Percentiles rank a stretch among this genome's conserved stretches.
Evolutionary conservation across 2,888 invertebrate species (phyloP).

Genomic region (Hirtodrosophila cameraria): DNA sequence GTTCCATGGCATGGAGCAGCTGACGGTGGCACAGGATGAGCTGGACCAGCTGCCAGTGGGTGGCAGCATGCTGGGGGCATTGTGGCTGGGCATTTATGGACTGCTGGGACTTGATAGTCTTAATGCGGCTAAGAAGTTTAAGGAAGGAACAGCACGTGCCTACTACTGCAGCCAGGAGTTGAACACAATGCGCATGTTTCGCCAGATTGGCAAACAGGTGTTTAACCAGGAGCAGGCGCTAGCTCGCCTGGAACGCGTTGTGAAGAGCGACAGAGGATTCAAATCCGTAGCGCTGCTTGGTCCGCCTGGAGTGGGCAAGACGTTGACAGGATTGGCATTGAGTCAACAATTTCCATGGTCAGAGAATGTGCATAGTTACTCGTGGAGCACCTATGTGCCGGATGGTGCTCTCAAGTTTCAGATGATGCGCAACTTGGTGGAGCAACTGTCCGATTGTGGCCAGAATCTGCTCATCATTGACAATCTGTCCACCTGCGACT

Average conservation of each 20-base stretch:
- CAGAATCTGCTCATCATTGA: conserved; percentile 77
- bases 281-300: conserved; percentile 67
- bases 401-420: conserved; percentile 38
- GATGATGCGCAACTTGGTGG: conserved; percentile 40
- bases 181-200: conserved; percentile 46
- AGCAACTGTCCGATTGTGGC: conserved; percentile 67
- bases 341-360: conserved; percentile 70
- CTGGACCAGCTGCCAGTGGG: background rate
- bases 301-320: conserved; percentile 75
- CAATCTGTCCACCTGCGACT: conserved; percentile 58
- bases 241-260: conserved; percentile 39
- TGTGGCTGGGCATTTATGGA: conserved; percentile 31
- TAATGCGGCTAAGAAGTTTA: background rate
- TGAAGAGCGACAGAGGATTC: conserved; percentile 33
- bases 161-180: conserved; percentile 34
- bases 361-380: conserved; percentile 68
- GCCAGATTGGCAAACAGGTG: conserved; percentile 38
- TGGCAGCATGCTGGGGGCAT: conserved; percentile 2
- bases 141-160: background rate
- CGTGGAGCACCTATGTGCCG: conserved; percentile 58
- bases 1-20: conserved; percentile 15
- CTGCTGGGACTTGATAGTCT: conserved; percentile 1
- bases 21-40: background rate
- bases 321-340: conserved; percentile 54
- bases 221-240: conserved; percentile 63